Base-by-base conservation (phyloP, 2,888 invertebrate species). In the Drosophila stalkeri region DNA sequence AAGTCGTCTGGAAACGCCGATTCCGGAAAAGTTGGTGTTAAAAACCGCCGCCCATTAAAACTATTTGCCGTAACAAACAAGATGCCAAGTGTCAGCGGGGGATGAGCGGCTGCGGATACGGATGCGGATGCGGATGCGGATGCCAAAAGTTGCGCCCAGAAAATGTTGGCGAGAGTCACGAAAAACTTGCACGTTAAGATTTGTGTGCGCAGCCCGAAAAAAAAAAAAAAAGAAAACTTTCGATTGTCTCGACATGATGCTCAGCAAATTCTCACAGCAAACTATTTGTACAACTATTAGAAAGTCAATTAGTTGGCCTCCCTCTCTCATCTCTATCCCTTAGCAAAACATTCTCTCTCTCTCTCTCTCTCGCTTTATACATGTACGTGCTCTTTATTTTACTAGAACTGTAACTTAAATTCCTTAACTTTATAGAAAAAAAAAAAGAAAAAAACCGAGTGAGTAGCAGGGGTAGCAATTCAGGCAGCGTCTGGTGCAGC, bases 1-100 rank as follows among this genome's bases (percentile, higher is more conserved):
- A 49, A 51, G 66, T 70, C 72, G 80, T 77, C 80, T 87, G 69
- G 52, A 67, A 49, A 52, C 56, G 64, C 51, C 62, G 51, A 70
- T 67, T 44, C 57, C 20, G 59, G 56, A 43, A 82, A 86, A 88
- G 75, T 55, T 75, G 72, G 71, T 56, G 56, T 64, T 70, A 83
- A 86, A 88, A 84, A 72, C 83, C 81, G 75, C 75, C 77, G 80
- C 73, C 89, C 80, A 89, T 85, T 87, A 84, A 87, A 85, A 89
- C 85, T 89, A 85, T 85, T 85, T 85, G 75, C 75, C 83, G 75
- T 77, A 70, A 77, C 86, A 88, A 85, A 86, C 56, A 71, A 75
- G 64, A 64, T 49, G 49, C 31, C 41, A 56, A 31, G 41, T 49
- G 47, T 41, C 37, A 14, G 43, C 7, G 16, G 31, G 49, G 46